Conservation (phyloP, 2,888 invertebrate species). For the Sisyra nigra region DNA sequence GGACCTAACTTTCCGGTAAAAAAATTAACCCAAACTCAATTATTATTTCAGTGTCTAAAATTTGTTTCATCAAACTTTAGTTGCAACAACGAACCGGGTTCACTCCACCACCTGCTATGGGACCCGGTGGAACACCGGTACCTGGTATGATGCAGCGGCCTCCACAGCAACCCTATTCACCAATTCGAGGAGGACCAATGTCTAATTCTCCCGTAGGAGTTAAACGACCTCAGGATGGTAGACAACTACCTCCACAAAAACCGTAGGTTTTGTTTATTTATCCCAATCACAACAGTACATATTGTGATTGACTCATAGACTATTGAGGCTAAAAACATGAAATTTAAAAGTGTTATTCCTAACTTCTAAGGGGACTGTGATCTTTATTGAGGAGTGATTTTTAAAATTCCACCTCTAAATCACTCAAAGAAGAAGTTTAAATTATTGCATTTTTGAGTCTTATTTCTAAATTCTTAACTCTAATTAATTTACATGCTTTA, state of each 20-base stretch:
- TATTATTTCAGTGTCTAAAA: conserved; percentile 2
- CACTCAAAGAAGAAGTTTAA: too few relatives aligned
- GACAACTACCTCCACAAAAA: conserved; percentile 43
- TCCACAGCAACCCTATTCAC: conserved; percentile 36
- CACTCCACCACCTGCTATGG: conserved; percentile 45
- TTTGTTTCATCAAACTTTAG: conserved; percentile 15
- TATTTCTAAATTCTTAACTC: too few relatives aligned
- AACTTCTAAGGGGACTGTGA: too few relatives aligned
- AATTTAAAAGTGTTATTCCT: too few relatives aligned
- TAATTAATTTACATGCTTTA: too few relatives aligned
- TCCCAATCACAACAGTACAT: too few relatives aligned
- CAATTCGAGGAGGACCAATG: conserved; percentile 43
- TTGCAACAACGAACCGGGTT: conserved; percentile 49
- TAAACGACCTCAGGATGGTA: conserved; percentile 43
- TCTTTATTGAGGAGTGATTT: too few relatives aligned
- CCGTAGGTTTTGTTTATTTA: conserved; percentile 25
- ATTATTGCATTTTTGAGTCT: too few relatives aligned
- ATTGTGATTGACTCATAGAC: too few relatives aligned
- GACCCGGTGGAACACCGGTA: conserved; percentile 25
- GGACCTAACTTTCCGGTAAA: conserved; percentile 61
- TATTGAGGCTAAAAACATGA: too few relatives aligned
- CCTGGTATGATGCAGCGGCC: conserved; percentile 39
- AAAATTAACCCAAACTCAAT: conserved; percentile 7
- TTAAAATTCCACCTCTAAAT: too few relatives aligned
- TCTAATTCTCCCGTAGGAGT: conserved; percentile 33